phyloP scores from a whole-genome alignment of 2,888 invertebrate genomes.

The Clostera curtula region DNA sequence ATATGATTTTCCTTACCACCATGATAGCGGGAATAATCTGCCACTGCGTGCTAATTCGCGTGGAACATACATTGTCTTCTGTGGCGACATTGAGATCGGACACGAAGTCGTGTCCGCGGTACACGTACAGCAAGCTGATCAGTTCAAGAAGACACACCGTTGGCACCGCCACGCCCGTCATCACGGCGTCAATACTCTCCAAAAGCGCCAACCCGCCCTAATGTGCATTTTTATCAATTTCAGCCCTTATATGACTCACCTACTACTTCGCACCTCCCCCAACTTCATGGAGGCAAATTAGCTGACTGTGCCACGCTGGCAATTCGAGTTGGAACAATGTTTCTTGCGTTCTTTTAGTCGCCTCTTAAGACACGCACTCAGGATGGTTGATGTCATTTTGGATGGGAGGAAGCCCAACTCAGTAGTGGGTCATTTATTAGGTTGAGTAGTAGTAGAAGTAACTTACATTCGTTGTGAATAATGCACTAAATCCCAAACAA shows the following conservation, averaged over 20 bases:
- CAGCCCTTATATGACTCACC: no score
- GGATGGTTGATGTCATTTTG: no score
- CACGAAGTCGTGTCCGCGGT: constrained; percentile 49
- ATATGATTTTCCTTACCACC: constrained; percentile 34
- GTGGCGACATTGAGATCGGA: constrained; percentile 57
- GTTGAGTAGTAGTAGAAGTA: neutral
- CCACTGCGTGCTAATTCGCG: constrained; percentile 48
- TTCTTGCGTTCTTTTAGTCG: no score
- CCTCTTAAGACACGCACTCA: no score
- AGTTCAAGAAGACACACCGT: constrained; percentile 46
- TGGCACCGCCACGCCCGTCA: constrained; percentile 42
- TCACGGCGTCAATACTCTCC: constrained; percentile 48
- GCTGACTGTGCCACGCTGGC: no score
- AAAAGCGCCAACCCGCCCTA: constrained; percentile 53
- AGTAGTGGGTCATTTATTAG: no score
- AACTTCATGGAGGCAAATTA: no score
- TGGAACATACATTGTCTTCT: constrained; percentile 50
- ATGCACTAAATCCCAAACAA: constrained; percentile 44
- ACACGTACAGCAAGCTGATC: constrained; percentile 44
- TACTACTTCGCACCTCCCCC: no score
- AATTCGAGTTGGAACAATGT: no score
- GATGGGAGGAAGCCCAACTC: no score
- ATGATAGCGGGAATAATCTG: constrained; percentile 44
- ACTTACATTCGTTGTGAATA: constrained; percentile 49
- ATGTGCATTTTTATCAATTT: neutral